These are phyloP conservation scores for Hyperoplus lanceolatus DNA, from an alignment of 2,797 vertebrate genomes.

Conservation along the genomic window DNA sequence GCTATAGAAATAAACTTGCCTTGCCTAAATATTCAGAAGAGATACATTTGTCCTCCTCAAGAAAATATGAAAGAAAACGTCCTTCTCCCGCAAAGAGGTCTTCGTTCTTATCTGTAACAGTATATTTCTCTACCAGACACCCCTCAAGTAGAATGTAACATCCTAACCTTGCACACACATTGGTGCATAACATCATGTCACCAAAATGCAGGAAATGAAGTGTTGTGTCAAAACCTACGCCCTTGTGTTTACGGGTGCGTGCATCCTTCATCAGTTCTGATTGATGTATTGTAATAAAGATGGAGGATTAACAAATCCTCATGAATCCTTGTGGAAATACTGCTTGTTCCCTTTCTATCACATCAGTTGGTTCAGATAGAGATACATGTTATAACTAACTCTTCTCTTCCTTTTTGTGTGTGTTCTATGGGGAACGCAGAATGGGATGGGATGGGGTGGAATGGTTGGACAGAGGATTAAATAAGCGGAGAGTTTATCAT, in stretches of 20 bases:
- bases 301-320: slow-evolving; percentile 10
- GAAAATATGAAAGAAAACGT: no score
- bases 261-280: slow-evolving; percentile 25
- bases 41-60: no score
- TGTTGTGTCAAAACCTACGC: no score
- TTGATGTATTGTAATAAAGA: slow-evolving; percentile 18
- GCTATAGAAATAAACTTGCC: no score
- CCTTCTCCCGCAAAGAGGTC: no score
- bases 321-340: not conserved
- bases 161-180: no score
- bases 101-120: no score
- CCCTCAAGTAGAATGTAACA: no score
- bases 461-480: slow-evolving; percentile 51
- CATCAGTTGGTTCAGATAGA: not conserved
- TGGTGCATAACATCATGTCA: no score
- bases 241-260: not conserved
- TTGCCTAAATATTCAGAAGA: no score
- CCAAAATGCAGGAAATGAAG: no score
- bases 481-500: slow-evolving; percentile 65
- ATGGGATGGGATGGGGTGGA: slow-evolving; percentile 16
- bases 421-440: slow-evolving; percentile 30
- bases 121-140: no score
- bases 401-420: slow-evolving; percentile 1
- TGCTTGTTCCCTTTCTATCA: not conserved
- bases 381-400: slow-evolving; percentile 24